Evolutionary conservation across 2,113 vertebrate genomes (phyloP).

Genomic region (Lamprologus speciosus): DNA sequence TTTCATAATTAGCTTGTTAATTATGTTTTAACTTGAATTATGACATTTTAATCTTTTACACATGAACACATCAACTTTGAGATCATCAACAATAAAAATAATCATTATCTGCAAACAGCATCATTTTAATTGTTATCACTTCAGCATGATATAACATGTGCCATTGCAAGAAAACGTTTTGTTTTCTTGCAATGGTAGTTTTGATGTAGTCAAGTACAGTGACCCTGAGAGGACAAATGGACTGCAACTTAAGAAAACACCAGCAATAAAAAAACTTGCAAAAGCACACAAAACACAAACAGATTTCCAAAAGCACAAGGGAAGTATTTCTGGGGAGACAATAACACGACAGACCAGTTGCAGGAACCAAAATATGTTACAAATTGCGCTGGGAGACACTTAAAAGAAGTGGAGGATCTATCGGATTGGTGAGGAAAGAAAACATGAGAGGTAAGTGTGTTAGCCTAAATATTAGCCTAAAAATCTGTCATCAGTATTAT

Average conservation of each 20-base stretch:
- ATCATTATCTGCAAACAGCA: background rate
- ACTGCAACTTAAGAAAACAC: background rate
- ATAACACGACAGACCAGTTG: background rate
- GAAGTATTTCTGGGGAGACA: background rate
- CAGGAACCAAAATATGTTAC: background rate
- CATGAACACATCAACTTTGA: background rate
- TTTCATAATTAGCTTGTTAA: background rate
- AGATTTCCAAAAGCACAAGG: background rate
- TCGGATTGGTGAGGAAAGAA: background rate
- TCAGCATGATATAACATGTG: background rate
- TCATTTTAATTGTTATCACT: background rate
- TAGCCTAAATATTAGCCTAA: background rate
- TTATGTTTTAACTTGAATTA: background rate
- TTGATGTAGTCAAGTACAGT: background rate
- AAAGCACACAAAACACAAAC: background rate
- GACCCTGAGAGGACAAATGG: background rate
- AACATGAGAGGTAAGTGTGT: background rate
- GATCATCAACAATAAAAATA: background rate
- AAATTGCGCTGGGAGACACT: background rate
- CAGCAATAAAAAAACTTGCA: background rate
- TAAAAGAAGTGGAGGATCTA: background rate
- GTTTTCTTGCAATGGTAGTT: fast-evolving
- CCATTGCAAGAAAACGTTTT: background rate
- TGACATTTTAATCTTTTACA: background rate
- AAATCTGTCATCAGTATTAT: background rate